phyloP scores from a whole-genome alignment of 2,888 invertebrate genomes.

The Pasiphila rectangulata region DNA sequence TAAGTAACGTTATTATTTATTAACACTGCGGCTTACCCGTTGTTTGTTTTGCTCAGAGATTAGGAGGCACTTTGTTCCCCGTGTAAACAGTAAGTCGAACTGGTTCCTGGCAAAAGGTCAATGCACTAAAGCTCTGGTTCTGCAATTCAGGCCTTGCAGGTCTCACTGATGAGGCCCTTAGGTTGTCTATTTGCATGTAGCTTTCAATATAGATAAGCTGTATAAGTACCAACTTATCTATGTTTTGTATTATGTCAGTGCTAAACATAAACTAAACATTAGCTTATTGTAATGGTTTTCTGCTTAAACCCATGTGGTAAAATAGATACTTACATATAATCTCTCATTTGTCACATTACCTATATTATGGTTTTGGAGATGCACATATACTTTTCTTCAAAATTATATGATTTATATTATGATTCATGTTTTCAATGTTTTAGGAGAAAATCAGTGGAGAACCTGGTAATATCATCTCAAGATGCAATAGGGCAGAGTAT shows the following conservation, averaged over 20 bases:
- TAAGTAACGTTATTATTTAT: conserved; percentile 43
- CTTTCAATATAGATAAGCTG: conserved; percentile 2
- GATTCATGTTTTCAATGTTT: conserved; percentile 17
- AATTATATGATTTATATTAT: not conserved
- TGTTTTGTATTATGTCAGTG: conserved; percentile 8
- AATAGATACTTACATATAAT: too few species aligned
- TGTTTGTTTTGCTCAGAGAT: conserved; percentile 45
- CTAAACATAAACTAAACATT: conserved; percentile 8
- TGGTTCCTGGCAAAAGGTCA: conserved; percentile 34
- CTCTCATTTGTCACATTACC: too few species aligned
- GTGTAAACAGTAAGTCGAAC: conserved; percentile 25
- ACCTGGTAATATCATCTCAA: conserved; percentile 83
- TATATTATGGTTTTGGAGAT: too few species aligned
- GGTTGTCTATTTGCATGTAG: conserved; percentile 19
- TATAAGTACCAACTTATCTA: not conserved
- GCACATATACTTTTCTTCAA: not conserved
- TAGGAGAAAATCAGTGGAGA: conserved; percentile 85
- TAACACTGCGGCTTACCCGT: conserved; percentile 33
- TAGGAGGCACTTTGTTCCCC: conserved; percentile 13
- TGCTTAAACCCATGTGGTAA: too few species aligned
- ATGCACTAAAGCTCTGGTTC: conserved; percentile 26
- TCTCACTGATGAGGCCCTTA: conserved; percentile 8
- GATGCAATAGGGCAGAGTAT: conserved; percentile 84
- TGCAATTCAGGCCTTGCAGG: conserved; percentile 17
- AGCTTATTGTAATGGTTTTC: conserved; percentile 3